Evolutionary conservation across 1,140 invertebrate species (phyloP), one percentile per base, ranked within the genome.

Genomic region (Drosophila ficusphila): DNA sequence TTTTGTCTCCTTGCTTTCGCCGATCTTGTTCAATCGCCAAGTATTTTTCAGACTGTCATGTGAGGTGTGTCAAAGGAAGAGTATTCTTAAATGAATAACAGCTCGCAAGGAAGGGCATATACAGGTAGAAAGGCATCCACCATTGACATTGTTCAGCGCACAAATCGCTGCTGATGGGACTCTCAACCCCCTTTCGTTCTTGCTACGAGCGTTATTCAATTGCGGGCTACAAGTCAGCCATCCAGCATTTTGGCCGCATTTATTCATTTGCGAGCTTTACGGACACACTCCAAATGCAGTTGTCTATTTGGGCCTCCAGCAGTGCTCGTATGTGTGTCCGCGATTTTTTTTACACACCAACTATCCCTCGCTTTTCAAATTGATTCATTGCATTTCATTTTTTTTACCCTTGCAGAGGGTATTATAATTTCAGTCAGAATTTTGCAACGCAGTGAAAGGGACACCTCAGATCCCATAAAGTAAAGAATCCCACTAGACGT

Each of bases 301-400:
- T 57, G 19, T 25, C 16, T 52, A 36, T 38, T 14, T 38, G n/a
- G n/a, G n/a, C n/a, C n/a, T n/a, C n/a, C n/a, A n/a, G n/a, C n/a
- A n/a, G n/a, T 14, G 21, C 47, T 31, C 44, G 16, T 21, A 3
- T 51, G 14, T 31, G 23, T 34, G 41, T 16, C 34, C 16, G 9
- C 29, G 52, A 38, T 51, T 71, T 49, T 74, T 58, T 74, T 64
- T 62, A 46, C 48, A 47, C 53, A 71, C 83, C 49, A 76, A 76
- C 61, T 78, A 79, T 78, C 76, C 52, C 57, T 70, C 60, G 81
- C 81, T 85, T 79, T 85, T 85, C 81, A 85, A 85, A 86, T 86
- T 64, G 73, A 73, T 83, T 83, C 69, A 77, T 78, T 82, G 78
- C 74, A 83, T 65, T 74, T 52, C 69, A 56, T 64, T 74, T 78